Evolutionary conservation across 2,888 invertebrate genomes (phyloP).

Genomic region (Antheraea yamamai): DNA sequence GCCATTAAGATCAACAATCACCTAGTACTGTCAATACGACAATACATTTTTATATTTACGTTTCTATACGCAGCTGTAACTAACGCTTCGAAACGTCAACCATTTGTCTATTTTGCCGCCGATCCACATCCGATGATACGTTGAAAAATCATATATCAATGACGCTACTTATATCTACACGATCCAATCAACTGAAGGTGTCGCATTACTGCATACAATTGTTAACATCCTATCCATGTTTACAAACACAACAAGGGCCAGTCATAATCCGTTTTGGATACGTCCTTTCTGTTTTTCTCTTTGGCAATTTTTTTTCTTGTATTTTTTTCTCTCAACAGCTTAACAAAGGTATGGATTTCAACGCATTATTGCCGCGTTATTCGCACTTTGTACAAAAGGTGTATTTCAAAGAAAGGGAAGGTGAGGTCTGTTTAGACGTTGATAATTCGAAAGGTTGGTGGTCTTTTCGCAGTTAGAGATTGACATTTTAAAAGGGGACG

Average conservation of each 20-base stretch:
- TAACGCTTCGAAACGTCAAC: constrained; percentile 67
- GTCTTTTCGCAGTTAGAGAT: constrained; percentile 62
- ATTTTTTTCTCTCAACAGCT: constrained; percentile 60
- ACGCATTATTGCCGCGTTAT: constrained; percentile 78
- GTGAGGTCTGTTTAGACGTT: constrained; percentile 58
- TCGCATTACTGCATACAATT: constrained; percentile 73
- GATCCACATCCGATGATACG: constrained; percentile 55
- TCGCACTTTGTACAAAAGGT: constrained; percentile 58
- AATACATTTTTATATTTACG: not conserved
- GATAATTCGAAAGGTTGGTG: constrained; percentile 66
- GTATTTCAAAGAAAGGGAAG: constrained; percentile 72
- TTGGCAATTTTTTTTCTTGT: constrained; percentile 67
- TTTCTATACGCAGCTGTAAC: constrained; percentile 55
- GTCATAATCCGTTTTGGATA: constrained; percentile 79
- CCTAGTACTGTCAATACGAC: not conserved
- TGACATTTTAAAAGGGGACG: constrained; percentile 62
- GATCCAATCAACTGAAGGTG: constrained; percentile 75
- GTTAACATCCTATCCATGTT: constrained; percentile 64
- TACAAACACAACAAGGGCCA: constrained; percentile 81
- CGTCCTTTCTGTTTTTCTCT: constrained; percentile 73
- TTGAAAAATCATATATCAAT: constrained; percentile 68
- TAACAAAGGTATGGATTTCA: constrained; percentile 74
- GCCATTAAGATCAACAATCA: not conserved
- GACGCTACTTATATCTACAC: constrained; percentile 57
- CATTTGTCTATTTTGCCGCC: constrained; percentile 73